These are phyloP conservation scores for Arvicanthis niloticus DNA, from an alignment of 2,113 vertebrate species.

Conservation along the genomic window DNA sequence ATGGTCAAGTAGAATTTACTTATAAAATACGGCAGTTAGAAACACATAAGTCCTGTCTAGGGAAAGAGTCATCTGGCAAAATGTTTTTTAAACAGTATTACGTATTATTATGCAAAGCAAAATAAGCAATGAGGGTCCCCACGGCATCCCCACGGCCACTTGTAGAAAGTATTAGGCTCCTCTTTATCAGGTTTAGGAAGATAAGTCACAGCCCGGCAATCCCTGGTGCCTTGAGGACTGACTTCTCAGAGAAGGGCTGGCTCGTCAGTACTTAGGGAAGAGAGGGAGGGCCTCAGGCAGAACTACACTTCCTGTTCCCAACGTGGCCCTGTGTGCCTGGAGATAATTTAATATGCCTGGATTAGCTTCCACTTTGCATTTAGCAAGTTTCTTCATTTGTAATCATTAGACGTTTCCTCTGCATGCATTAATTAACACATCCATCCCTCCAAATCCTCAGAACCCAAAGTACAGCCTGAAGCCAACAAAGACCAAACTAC, in stretches of 20 bases:
- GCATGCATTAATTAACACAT: neutral
- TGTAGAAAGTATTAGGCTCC: constrained; percentile 63
- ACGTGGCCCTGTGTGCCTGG: constrained; percentile 56
- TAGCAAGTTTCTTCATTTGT: constrained; percentile 53
- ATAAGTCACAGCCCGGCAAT: constrained; percentile 43
- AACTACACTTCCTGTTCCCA: constrained; percentile 57
- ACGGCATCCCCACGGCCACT: constrained; percentile 23
- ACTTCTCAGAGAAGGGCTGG: constrained; percentile 66
- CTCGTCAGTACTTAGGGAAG: constrained; percentile 58
- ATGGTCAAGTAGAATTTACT: constrained; percentile 28
- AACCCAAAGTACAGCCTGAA: constrained; percentile 13
- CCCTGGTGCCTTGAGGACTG: constrained; percentile 41
- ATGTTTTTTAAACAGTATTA: neutral
- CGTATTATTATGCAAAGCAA: constrained; percentile 37
- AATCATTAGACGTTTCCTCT: constrained; percentile 62
- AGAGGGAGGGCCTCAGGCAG: constrained; percentile 53
- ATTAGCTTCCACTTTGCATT: constrained; percentile 66
- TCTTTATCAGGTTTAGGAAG: constrained; percentile 22
- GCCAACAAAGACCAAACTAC: neutral
- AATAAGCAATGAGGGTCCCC: constrained; percentile 51
- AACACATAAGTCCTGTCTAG: neutral
- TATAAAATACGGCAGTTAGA: constrained; percentile 38
- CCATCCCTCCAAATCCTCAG: neutral
- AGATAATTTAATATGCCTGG: constrained; percentile 68
- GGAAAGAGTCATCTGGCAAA: neutral